phyloP scores from a whole-genome alignment of 2,888 invertebrate genomes.

The Miltochrista miniata region DNA sequence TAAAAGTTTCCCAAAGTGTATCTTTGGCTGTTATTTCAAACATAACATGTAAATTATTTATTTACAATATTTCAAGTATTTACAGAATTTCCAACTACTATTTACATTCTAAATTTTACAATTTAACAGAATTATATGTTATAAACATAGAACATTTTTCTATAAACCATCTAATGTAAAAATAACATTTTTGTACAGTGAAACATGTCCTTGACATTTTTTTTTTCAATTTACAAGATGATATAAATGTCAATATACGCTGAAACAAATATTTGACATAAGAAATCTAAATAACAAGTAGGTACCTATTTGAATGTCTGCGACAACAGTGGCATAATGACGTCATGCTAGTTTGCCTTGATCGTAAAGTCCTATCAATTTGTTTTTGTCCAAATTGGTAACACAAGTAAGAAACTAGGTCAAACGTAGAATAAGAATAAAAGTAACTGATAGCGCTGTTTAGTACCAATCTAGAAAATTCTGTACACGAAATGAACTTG shows the following conservation, averaged over 20 bases:
- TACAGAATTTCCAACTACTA: slow-evolving; percentile 49
- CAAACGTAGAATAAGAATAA: slow-evolving; percentile 35
- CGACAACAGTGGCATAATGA: slow-evolving; percentile 9
- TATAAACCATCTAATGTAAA: slow-evolving; percentile 45
- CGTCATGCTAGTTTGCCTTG: slow-evolving; percentile 31
- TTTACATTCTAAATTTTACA: slow-evolving; percentile 44
- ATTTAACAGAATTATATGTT: slow-evolving; percentile 30
- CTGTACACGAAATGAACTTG: slow-evolving; percentile 41
- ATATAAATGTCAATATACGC: no score
- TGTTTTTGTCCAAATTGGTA: slow-evolving; percentile 35
- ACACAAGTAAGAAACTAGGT: slow-evolving; percentile 34
- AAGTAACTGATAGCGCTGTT: slow-evolving; percentile 36
- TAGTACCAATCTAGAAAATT: slow-evolving; percentile 45
- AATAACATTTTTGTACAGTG: slow-evolving; percentile 45
- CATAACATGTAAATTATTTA: slow-evolving; percentile 46
- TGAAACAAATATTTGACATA: not conserved
- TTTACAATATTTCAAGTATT: slow-evolving; percentile 50
- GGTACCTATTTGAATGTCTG: not conserved
- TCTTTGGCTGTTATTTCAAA: slow-evolving; percentile 64
- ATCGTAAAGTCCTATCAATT: slow-evolving; percentile 42
- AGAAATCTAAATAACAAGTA: not conserved
- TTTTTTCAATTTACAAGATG: slow-evolving; percentile 27
- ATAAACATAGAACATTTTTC: slow-evolving; percentile 41
- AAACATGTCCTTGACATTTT: slow-evolving; percentile 51
- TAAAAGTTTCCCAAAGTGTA: slow-evolving; percentile 42